Evolutionary conservation across 1,140 invertebrate genomes (phyloP).

Genomic region (Sycophila sp.): DNA sequence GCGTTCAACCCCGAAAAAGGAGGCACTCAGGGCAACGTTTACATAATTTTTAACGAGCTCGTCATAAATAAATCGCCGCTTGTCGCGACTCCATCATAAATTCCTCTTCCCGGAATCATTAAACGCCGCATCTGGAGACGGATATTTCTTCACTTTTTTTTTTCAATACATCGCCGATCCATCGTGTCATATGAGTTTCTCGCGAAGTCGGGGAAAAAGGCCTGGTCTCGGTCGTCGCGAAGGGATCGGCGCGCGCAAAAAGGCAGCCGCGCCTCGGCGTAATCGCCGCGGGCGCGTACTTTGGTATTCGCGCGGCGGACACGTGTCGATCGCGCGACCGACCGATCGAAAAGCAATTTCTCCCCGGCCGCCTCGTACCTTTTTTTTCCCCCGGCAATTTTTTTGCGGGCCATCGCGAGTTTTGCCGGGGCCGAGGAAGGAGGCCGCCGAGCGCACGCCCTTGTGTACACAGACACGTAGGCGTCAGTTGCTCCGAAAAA

Average conservation of each 20-base stretch:
- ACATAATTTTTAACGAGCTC: too few relatives aligned
- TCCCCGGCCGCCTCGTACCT: not conserved
- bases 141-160: slow-evolving; percentile 1
- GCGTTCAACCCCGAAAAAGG: too few relatives aligned
- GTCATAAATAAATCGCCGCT: not conserved
- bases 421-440: too few relatives aligned
- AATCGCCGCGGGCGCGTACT: slow-evolving; percentile 14
- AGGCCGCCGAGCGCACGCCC: not conserved
- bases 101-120: slow-evolving; percentile 25
- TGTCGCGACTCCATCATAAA: not conserved
- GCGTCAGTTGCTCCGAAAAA: not conserved
- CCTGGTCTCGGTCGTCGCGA: not conserved
- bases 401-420: too few relatives aligned
- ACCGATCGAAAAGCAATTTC: slow-evolving; percentile 25
- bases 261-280: not conserved
- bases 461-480: not conserved
- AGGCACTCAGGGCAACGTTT: too few relatives aligned
- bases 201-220: slow-evolving; percentile 5
- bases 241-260: not conserved
- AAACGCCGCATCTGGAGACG: not conserved
- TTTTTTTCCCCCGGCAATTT: not conserved
- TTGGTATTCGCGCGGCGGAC: slow-evolving; percentile 15
- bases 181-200: slow-evolving; percentile 9
- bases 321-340: slow-evolving; percentile 8
- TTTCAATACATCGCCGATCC: too few relatives aligned